A percentile compares a stretch with the other conserved stretches of the same genome.
Conservation (phyloP, 1,140 invertebrate species). For the Philotrypesis tridentata region DNA sequence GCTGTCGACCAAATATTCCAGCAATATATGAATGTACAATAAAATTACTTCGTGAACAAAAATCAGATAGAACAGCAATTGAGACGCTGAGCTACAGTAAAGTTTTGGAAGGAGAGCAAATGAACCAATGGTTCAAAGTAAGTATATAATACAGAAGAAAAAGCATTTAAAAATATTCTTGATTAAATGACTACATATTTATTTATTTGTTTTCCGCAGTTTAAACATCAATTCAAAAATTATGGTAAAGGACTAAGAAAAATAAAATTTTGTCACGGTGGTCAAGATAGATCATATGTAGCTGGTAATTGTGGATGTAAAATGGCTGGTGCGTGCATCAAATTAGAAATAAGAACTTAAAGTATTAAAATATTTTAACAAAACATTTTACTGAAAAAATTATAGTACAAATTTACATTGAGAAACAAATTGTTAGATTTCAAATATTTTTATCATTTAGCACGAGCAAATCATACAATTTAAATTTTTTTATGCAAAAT, state of each 20-base stretch:
- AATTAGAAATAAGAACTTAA: slow-evolving; percentile 55
- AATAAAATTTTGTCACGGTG: slow-evolving; percentile 66
- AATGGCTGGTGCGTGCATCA: slow-evolving; percentile 78
- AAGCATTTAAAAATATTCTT: too few relatives aligned
- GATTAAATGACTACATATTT: too few relatives aligned
- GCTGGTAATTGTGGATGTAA: slow-evolving; percentile 81
- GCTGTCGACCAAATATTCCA: slow-evolving; percentile 64
- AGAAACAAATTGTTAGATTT: not conserved
- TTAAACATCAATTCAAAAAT: slow-evolving; percentile 62
- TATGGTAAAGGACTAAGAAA: slow-evolving; percentile 64
- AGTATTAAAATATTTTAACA: not conserved
- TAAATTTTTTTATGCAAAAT: not conserved
- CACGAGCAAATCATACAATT: not conserved
- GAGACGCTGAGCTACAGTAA: slow-evolving; percentile 56
- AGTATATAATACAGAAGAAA: slow-evolving; percentile 38
- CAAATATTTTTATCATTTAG: not conserved
- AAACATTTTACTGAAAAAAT: not conserved
- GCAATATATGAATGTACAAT: slow-evolving; percentile 59
- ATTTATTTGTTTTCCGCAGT: slow-evolving; percentile 52
- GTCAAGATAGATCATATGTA: slow-evolving; percentile 78
- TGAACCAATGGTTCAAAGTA: slow-evolving; percentile 66
- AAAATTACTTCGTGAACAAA: slow-evolving; percentile 52
- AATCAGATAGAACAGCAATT: slow-evolving; percentile 50
- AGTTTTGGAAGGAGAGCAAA: slow-evolving; percentile 57
- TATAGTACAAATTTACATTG: not conserved